Percentiles rank a stretch among this genome's conserved stretches.
phyloP scores from a whole-genome alignment of 2,888 invertebrate genomes.

The Lasioglossum zephyrum region DNA sequence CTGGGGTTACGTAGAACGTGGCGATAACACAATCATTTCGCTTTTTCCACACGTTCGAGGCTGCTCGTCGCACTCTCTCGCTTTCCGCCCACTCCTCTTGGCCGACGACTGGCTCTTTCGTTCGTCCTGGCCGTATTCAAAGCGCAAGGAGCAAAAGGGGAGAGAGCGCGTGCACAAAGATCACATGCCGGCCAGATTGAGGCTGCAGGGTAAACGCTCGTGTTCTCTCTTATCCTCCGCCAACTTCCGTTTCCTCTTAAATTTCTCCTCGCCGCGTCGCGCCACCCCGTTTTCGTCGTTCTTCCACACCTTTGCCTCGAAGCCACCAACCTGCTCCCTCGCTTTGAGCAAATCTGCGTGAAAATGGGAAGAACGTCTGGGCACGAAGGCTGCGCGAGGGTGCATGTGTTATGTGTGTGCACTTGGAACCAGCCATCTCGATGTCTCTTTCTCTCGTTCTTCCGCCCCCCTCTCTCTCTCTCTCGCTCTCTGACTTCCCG shows the following conservation, averaged over 20 bases:
- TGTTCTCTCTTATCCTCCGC: slow-evolving; percentile 65
- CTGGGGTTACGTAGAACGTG: slow-evolving; percentile 77
- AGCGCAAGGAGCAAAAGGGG: slow-evolving; percentile 69
- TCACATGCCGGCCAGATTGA: slow-evolving; percentile 79
- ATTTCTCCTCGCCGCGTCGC: neutral
- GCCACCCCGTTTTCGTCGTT: neutral
- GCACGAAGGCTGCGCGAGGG: slow-evolving; percentile 3
- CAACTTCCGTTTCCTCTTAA: slow-evolving; percentile 51
- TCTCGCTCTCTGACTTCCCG: neutral
- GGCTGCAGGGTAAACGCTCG: slow-evolving; percentile 79
- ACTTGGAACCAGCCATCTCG: neutral
- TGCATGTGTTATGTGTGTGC: slow-evolving; percentile 33
- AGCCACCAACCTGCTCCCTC: slow-evolving; percentile 50
- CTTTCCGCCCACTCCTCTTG: neutral
- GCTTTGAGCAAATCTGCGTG: slow-evolving; percentile 77
- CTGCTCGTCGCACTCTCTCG: neutral
- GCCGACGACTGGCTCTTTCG: slow-evolving; percentile 41
- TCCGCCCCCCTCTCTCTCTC: neutral
- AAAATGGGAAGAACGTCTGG: slow-evolving; percentile 72
- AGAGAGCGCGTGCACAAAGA: slow-evolving; percentile 71
- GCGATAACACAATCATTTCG: slow-evolving; percentile 77
- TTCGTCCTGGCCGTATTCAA: slow-evolving; percentile 71
- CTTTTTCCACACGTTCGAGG: slow-evolving; percentile 21
- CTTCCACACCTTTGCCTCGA: slow-evolving; percentile 11
- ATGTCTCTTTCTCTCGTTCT: neutral